Percentiles rank a stretch among this genome's conserved stretches.
Conservation (phyloP, 2,888 invertebrate genomes). For the Aspidiotus destructor region DNA sequence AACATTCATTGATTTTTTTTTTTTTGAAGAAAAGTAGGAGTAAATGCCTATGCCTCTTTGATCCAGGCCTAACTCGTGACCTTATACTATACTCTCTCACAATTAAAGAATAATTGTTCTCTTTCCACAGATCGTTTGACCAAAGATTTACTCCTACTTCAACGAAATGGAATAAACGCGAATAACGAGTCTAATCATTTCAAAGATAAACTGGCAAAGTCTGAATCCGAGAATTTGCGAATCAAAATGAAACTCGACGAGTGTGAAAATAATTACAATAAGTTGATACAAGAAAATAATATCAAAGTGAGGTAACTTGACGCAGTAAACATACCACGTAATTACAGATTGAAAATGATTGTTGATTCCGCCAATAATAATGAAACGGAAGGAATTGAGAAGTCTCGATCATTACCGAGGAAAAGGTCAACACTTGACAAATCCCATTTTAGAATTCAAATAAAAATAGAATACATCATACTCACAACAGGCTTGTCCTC, state of each 20-base stretch:
- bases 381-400: background rate
- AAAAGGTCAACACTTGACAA: too few species aligned
- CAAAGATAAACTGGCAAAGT: conserved; percentile 47
- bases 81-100: too few species aligned
- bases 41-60: too few species aligned
- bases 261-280: conserved; percentile 25
- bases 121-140: conserved; percentile 35
- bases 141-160: conserved; percentile 36
- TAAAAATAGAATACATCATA: too few species aligned
- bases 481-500: too few species aligned
- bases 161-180: conserved; percentile 35
- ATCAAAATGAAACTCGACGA: conserved; percentile 21
- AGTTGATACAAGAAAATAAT: conserved; percentile 23
- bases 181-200: conserved; percentile 45
- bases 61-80: too few species aligned
- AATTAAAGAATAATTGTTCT: too few species aligned
- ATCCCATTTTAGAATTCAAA: too few species aligned
- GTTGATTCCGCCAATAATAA: background rate
- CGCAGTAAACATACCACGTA: too few species aligned
- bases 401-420: background rate
- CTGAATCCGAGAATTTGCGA: conserved; percentile 40
- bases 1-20: too few species aligned
- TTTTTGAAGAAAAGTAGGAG: too few species aligned
- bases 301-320: conserved; percentile 19
- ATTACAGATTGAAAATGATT: background rate